Evolutionary conservation across 2,888 invertebrate species (phyloP), one percentile per base, ranked within the genome.

Genomic region (Drosophila sordidula): DNA sequence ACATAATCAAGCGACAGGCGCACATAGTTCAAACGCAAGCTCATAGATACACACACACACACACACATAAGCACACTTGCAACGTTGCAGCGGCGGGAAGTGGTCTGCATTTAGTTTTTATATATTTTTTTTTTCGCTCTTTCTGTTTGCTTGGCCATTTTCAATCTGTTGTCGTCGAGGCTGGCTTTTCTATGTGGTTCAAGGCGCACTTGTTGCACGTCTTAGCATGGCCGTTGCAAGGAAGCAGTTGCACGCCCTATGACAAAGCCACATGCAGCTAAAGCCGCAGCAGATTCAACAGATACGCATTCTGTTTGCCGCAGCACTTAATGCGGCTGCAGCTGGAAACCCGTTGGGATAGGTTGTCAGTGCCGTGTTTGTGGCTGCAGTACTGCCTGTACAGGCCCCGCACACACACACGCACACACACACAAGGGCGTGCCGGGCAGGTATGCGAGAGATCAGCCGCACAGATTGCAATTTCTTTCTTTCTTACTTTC

Each of bases 331-430:
- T 69, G 70, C 62, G 61, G 81, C 68, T 54, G 59, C 70, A 75
- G 79, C 61, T 52, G 5, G 55, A 85, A 85, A 87, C 86, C 86
- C 83, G 83, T 88, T 86, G 85, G 86, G 85, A 85, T 85, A 85
- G 84, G 84, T 82, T 88, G 83, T 61, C 75, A 70, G 79, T 54
- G 3, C 29, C 26, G 26, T 29, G 26, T 6, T 8, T 29, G 26
- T 29, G 26, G 0, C 58, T 26, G 55, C 41, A 41, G 49, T 42
- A n/a, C n/a, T 63, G 39, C 47, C 38, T 52, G 41, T 36, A 39
- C 42, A 51, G 16, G 16, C 36, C 9, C 16, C 29, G 14, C 36
- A 25, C 16, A 25, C 12, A 41, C n/a, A 14, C 3, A 25, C 12
- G 25, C 12, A 4, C 18, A 8, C 22, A 1, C 6, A 22, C 8